Evolutionary conservation across 2,797 vertebrate species (phyloP).

Genomic region (Hippocampus kuda): DNA sequence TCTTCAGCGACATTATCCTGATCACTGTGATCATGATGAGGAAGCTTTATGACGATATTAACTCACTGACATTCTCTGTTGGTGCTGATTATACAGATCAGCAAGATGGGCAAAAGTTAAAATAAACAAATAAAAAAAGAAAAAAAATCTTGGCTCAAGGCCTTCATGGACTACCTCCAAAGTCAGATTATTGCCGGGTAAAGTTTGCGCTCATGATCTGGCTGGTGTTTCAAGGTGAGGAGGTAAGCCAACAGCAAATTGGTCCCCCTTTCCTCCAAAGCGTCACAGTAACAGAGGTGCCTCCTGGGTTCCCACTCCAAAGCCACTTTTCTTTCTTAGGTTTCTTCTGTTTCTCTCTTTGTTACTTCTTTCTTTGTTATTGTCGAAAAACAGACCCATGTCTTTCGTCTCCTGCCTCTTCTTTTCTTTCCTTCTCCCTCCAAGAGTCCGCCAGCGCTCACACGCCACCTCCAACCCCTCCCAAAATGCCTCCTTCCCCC

Average conservation of each 20-base stretch:
- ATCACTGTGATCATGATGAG: too few species aligned
- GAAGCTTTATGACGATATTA: too few species aligned
- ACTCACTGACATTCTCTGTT: too few species aligned
- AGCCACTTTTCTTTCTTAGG: constrained; percentile 65
- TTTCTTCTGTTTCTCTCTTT: constrained; percentile 75
- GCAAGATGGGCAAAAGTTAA: background rate
- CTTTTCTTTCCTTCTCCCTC: constrained; percentile 82
- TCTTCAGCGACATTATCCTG: too few species aligned
- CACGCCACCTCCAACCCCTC: constrained; percentile 69
- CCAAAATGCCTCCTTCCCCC: constrained; percentile 46
- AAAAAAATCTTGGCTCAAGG: too few species aligned
- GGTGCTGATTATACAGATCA: too few species aligned
- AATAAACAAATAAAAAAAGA: too few species aligned
- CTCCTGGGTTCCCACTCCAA: constrained; percentile 79
- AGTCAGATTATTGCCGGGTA: too few species aligned
- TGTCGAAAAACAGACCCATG: constrained; percentile 72
- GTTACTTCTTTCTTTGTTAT: constrained; percentile 69
- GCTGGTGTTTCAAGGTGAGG: constrained; percentile 11
- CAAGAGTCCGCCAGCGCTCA: constrained; percentile 95
- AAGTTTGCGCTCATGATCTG: constrained; percentile 23
- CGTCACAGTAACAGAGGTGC: constrained; percentile 73
- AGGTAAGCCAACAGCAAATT: constrained; percentile 27
- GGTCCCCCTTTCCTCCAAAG: constrained; percentile 39
- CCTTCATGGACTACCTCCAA: background rate
- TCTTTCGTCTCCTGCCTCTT: constrained; percentile 78